A percentile compares a stretch with the other conserved stretches of the same genome.
phyloP scores from a whole-genome alignment of 2,113 vertebrate genomes.

The Crotalus horridus region DNA sequence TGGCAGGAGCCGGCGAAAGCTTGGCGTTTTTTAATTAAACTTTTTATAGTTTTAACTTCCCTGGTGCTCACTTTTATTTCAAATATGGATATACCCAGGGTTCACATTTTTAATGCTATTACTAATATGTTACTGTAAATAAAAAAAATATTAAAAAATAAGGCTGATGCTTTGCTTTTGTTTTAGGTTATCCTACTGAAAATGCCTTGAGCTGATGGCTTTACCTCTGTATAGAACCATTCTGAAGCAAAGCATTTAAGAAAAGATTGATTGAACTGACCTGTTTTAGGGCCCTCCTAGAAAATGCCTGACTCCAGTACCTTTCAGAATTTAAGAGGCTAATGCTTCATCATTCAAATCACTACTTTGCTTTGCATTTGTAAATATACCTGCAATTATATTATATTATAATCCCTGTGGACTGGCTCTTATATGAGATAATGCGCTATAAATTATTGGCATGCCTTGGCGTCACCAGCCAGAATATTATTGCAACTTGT shows the following conservation, averaged over 20 bases:
- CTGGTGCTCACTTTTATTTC: too few relatives aligned
- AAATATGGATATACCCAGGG: too few relatives aligned
- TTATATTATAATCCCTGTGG: constrained; percentile 12
- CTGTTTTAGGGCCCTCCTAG: background rate
- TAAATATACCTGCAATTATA: background rate
- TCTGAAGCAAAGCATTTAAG: constrained; percentile 6
- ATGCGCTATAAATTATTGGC: constrained; percentile 18
- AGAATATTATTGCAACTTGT: background rate
- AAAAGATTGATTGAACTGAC: background rate
- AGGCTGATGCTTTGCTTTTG: background rate
- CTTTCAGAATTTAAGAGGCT: background rate
- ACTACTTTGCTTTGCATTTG: constrained; percentile 1
- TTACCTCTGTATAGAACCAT: constrained; percentile 15
- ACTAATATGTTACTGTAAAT: too few relatives aligned
- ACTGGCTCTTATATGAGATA: constrained; percentile 20
- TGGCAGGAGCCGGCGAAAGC: too few relatives aligned
- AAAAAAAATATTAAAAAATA: too few relatives aligned
- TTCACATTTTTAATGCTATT: too few relatives aligned
- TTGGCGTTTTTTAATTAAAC: too few relatives aligned
- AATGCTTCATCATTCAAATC: constrained; percentile 20
- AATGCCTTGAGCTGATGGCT: background rate
- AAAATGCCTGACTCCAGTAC: background rate
- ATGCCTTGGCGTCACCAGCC: constrained; percentile 26
- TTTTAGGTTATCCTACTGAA: background rate
- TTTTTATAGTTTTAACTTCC: too few relatives aligned